Conservation (phyloP, 2,797 vertebrate genomes). For the Nannoperca australis region DNA sequence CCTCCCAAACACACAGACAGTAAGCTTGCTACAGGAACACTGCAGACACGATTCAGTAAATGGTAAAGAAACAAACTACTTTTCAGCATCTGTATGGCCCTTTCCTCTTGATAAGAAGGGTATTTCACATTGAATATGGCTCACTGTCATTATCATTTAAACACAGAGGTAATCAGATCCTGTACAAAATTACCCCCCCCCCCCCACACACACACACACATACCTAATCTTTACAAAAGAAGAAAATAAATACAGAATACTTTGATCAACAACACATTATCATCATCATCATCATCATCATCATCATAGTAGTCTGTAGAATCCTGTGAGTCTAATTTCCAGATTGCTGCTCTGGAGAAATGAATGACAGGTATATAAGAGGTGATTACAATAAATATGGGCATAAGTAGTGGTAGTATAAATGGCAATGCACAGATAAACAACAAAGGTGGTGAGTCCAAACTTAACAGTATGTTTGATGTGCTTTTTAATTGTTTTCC, state of each 20-base stretch:
- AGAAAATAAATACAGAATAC: constrained; percentile 66
- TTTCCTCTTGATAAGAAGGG: constrained; percentile 61
- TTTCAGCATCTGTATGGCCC: constrained; percentile 63
- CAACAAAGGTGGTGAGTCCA: constrained; percentile 27
- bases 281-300: constrained; percentile 33
- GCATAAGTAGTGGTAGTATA: constrained; percentile 33
- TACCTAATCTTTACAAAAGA: constrained; percentile 62
- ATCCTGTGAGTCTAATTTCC: constrained; percentile 52
- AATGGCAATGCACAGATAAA: constrained; percentile 62
- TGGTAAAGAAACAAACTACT: constrained; percentile 16
- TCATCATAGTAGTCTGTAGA: constrained; percentile 52
- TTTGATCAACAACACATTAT: constrained; percentile 68
- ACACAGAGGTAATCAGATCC: constrained; percentile 80
- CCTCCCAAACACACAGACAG: constrained; percentile 59
- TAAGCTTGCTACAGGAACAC: constrained; percentile 80
- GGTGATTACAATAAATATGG: constrained; percentile 69
- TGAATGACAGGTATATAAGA: constrained; percentile 54
- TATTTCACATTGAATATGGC: constrained; percentile 75
- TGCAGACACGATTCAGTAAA: constrained; percentile 47
- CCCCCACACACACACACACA: constrained; percentile 33
- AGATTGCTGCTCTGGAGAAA: constrained; percentile 61
- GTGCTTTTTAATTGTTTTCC: constrained; percentile 16
- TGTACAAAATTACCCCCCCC: constrained; percentile 76
- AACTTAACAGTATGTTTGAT: not conserved
- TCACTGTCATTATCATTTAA: constrained; percentile 69